A percentile compares a stretch with the other conserved stretches of the same genome.
phyloP scores from a whole-genome alignment of 1,140 invertebrate genomes.

The Hesperophylax magnus region DNA sequence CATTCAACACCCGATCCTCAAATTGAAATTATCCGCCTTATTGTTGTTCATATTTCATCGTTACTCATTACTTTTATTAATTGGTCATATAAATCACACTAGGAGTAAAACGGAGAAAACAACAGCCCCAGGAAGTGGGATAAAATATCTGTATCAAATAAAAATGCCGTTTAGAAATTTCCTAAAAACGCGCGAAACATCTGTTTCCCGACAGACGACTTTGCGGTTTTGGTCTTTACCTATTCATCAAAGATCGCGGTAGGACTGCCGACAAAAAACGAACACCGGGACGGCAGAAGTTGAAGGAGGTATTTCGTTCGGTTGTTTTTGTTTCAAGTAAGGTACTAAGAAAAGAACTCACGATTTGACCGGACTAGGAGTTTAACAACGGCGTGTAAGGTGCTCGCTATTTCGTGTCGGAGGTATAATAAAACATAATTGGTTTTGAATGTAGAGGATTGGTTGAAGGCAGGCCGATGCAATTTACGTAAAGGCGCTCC shows the following conservation, averaged over 20 bases:
- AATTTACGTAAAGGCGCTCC: slow-evolving; percentile 40
- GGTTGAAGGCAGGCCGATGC: slow-evolving; percentile 60
- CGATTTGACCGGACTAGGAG: slow-evolving; percentile 50
- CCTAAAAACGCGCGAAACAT: slow-evolving; percentile 50
- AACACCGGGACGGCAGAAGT: background rate
- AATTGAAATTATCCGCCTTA: slow-evolving; percentile 41
- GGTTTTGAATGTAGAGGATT: slow-evolving; percentile 71
- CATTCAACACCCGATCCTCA: slow-evolving; percentile 32
- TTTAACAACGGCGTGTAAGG: slow-evolving; percentile 54
- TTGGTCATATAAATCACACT: slow-evolving; percentile 50
- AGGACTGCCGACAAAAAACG: slow-evolving; percentile 2
- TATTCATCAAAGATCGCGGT: slow-evolving; percentile 52
- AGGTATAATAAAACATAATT: slow-evolving; percentile 70
- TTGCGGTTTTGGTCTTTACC: slow-evolving; percentile 28
- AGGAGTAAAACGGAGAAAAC: slow-evolving; percentile 39
- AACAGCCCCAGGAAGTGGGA: slow-evolving; percentile 26
- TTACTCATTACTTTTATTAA: slow-evolving; percentile 47
- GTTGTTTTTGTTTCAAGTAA: slow-evolving; percentile 18
- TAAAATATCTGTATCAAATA: slow-evolving; percentile 45
- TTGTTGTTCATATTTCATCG: slow-evolving; percentile 47
- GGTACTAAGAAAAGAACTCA: slow-evolving; percentile 24
- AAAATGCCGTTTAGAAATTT: slow-evolving; percentile 42
- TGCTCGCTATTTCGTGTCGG: slow-evolving; percentile 47
- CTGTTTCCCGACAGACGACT: slow-evolving; percentile 48
- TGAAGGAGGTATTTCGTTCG: slow-evolving; percentile 3